Percentiles rank a stretch among this genome's conserved stretches.
Evolutionary conservation across 2,797 vertebrate species (phyloP).

Genomic region (Heliangelus exortis): DNA sequence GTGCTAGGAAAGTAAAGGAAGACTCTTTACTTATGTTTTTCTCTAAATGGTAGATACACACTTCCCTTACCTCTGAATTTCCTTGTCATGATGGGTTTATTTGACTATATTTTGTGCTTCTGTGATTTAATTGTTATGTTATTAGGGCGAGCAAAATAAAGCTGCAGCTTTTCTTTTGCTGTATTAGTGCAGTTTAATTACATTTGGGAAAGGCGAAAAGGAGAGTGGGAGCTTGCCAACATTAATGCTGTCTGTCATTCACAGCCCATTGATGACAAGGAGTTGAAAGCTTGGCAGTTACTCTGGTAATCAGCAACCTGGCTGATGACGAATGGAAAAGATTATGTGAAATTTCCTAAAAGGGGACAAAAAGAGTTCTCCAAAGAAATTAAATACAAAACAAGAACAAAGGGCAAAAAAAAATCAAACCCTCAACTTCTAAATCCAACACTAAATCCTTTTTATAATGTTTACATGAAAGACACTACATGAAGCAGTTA

Average conservation of each 20-base stretch:
- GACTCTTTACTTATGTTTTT: not conserved
- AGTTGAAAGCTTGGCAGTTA: constrained; percentile 77
- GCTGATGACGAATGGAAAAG: constrained; percentile 72
- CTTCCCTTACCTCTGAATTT: constrained; percentile 45
- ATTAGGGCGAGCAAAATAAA: constrained; percentile 70
- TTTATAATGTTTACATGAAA: constrained; percentile 33
- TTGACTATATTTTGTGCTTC: constrained; percentile 48
- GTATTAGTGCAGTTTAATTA: constrained; percentile 71
- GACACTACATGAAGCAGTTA: not conserved
- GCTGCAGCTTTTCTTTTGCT: constrained; percentile 68
- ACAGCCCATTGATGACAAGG: constrained; percentile 76
- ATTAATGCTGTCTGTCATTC: constrained; percentile 77
- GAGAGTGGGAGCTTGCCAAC: constrained; percentile 74
- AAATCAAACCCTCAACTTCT: not conserved
- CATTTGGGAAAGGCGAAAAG: constrained; percentile 73
- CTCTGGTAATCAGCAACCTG: constrained; percentile 76
- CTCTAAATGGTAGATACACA: not conserved
- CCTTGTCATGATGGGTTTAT: constrained; percentile 37
- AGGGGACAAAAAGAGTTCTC: constrained; percentile 17
- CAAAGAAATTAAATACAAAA: constrained; percentile 57
- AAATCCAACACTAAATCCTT: constrained; percentile 20
- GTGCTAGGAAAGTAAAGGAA: not conserved
- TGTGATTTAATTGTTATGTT: constrained; percentile 65
- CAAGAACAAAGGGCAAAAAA: constrained; percentile 58
- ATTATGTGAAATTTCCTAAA: constrained; percentile 71